Percentiles rank a stretch among this genome's conserved stretches.
Conservation (phyloP, 2,797 vertebrate genomes). For the Bucorvus abyssinicus region DNA sequence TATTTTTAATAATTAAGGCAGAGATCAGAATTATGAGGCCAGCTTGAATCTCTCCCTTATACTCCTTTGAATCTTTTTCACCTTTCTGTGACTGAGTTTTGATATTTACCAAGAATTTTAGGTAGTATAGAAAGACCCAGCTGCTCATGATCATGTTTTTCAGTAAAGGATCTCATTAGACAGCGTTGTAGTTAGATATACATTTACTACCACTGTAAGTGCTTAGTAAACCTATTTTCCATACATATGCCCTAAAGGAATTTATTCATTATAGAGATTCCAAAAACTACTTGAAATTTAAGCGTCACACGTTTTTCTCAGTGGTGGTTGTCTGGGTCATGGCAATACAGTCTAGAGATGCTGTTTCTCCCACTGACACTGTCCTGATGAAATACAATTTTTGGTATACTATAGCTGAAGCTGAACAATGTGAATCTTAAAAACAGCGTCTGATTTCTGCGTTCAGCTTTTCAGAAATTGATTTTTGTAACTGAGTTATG, state of each 20-base stretch:
- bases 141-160: background rate
- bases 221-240: background rate
- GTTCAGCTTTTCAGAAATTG: background rate
- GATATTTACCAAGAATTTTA: background rate
- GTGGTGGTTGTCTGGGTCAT: background rate
- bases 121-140: background rate
- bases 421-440: background rate
- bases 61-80: background rate
- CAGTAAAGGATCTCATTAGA: background rate
- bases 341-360: background rate
- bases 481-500: background rate
- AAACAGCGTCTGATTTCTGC: background rate
- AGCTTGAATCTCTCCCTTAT: background rate
- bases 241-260: background rate
- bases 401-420: fast-evolving
- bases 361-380: background rate
- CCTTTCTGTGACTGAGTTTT: background rate
- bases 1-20: background rate
- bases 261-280: background rate
- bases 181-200: background rate
- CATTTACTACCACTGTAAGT: background rate
- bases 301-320: background rate
- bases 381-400: background rate
- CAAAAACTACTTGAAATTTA: background rate
- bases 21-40: background rate